phyloP scores from a whole-genome alignment of 37 sponge, comb jelly and placozoan genomes.

The Halisarca cf. caerulea region DNA sequence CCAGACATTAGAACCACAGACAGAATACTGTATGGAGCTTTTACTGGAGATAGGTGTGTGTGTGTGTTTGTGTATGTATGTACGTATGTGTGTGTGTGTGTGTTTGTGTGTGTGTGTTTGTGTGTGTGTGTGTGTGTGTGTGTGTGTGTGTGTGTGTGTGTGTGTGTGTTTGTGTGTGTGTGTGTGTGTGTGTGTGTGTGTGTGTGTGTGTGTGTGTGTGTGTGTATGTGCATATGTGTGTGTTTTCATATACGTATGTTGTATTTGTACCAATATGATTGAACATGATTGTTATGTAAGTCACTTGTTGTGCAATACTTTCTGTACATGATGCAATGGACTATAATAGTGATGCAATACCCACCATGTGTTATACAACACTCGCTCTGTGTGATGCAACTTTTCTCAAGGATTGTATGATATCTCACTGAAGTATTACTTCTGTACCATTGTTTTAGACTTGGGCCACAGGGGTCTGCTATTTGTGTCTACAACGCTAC shows the following conservation, averaged over 20 bases:
- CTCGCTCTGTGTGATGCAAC: no score
- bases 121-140: background rate
- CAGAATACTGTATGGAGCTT: constrained; percentile 20
- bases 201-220: background rate
- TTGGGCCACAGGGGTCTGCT: constrained; percentile 18
- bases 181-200: background rate
- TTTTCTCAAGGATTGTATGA: no score
- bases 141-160: background rate
- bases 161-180: background rate
- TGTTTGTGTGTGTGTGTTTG: background rate
- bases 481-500: constrained; percentile 27
- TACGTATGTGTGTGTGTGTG: background rate
- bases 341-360: no score
- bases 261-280: no score
- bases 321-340: no score
- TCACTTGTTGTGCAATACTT: no score
- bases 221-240: background rate
- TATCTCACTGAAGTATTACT: background rate
- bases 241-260: background rate
- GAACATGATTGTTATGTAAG: no score
- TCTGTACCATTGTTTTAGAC: constrained; percentile 1
- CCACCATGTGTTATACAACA: no score
- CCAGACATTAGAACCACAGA: background rate
- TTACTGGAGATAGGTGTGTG: constrained; percentile 29
- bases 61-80: background rate